phyloP scores from a whole-genome alignment of 2,113 vertebrate genomes.

The Macquaria ambigua region DNA sequence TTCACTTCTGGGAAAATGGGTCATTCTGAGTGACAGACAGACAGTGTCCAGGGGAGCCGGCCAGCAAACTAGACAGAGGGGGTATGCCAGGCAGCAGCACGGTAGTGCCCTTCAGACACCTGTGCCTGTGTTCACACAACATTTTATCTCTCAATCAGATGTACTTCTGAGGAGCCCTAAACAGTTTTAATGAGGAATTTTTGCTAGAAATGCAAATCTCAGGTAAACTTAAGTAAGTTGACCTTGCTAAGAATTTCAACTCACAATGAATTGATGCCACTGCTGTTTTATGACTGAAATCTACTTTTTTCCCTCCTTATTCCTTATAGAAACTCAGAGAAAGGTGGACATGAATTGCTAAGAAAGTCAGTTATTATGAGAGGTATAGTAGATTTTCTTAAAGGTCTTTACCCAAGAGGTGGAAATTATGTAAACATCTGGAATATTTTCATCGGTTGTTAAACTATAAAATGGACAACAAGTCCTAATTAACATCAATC shows the following conservation, averaged over 20 bases:
- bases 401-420: too few species aligned
- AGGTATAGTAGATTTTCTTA: neutral
- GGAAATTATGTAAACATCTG: too few species aligned
- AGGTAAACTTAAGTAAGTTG: neutral
- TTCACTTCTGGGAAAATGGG: constrained; percentile 63
- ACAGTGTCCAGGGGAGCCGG: constrained; percentile 35
- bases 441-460: too few species aligned
- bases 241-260: neutral
- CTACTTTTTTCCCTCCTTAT: neutral
- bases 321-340: neutral
- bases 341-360: neutral
- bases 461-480: too few species aligned
- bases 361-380: neutral
- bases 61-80: constrained; percentile 42
- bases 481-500: too few species aligned
- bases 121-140: constrained; percentile 11
- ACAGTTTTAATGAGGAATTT: neutral
- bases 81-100: neutral
- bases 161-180: constrained; percentile 23
- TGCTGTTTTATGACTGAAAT: neutral
- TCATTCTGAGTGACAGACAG: constrained; percentile 69
- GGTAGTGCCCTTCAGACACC: constrained; percentile 46
- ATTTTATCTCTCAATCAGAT: constrained; percentile 11
- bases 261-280: neutral
- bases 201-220: neutral